Evolutionary conservation across 2,797 vertebrate genomes (phyloP).

Genomic region (Poeciliopsis infans): DNA sequence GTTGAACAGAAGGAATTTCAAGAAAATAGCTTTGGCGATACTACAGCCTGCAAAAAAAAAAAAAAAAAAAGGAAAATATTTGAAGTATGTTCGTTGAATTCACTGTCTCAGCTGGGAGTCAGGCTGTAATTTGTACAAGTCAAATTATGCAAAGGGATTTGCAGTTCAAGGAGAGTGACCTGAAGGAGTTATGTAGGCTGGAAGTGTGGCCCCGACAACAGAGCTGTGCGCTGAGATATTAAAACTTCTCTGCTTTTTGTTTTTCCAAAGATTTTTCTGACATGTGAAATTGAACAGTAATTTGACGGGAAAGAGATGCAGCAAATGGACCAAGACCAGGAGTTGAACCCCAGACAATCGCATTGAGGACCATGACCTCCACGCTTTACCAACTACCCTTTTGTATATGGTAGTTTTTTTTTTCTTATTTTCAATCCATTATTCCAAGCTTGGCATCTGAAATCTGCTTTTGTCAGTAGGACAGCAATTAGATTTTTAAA

Average conservation of each 20-base stretch:
- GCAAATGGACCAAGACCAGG: no score
- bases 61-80: neutral
- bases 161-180: neutral
- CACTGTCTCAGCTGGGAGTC: neutral
- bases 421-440: neutral
- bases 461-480: neutral
- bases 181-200: neutral
- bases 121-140: neutral
- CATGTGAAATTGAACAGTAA: no score
- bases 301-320: neutral
- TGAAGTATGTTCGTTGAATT: neutral
- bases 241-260: neutral
- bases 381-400: neutral
- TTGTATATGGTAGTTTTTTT: neutral
- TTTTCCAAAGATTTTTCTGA: no score
- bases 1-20: neutral
- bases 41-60: neutral
- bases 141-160: neutral
- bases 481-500: neutral
- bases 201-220: neutral
- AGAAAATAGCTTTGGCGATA: neutral
- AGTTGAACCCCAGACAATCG: no score
- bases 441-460: neutral
- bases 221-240: neutral
- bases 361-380: no score